Evolutionary conservation across 1,140 invertebrate genomes (phyloP).

Genomic region (Aleiodes sp.): DNA sequence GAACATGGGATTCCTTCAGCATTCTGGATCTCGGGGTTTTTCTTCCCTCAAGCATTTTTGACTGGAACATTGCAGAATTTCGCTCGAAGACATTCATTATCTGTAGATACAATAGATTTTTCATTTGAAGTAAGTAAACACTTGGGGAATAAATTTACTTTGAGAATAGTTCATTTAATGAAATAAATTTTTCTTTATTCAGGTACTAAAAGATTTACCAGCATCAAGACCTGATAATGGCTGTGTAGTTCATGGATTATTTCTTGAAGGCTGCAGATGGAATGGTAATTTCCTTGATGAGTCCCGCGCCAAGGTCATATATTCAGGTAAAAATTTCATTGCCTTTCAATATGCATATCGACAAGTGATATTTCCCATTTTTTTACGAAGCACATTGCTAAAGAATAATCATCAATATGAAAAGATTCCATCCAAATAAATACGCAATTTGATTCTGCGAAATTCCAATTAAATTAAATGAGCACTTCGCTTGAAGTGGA

Average conservation of each 20-base stretch:
- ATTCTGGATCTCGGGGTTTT: slow-evolving; percentile 89
- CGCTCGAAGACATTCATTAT: slow-evolving; percentile 78
- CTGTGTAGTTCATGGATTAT: slow-evolving; percentile 77
- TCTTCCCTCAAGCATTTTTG: slow-evolving; percentile 86
- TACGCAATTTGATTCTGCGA: slow-evolving; percentile 26
- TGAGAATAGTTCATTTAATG: no score
- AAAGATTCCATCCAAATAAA: no score
- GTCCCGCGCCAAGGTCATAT: slow-evolving; percentile 72
- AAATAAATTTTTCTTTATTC: slow-evolving; percentile 6
- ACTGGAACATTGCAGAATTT: slow-evolving; percentile 86
- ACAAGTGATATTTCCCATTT: no score
- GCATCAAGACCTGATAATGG: slow-evolving; percentile 70
- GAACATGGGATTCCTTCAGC: slow-evolving; percentile 74
- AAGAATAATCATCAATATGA: no score
- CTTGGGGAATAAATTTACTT: not conserved
- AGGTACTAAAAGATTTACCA: slow-evolving; percentile 66
- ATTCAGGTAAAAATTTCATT: slow-evolving; percentile 72
- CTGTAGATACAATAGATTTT: slow-evolving; percentile 82
- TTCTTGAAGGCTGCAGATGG: slow-evolving; percentile 79
- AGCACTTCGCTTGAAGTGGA: not conserved
- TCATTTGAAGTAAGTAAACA: slow-evolving; percentile 70
- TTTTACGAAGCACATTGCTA: no score
- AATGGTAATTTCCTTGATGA: slow-evolving; percentile 68
- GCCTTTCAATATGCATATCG: no score
- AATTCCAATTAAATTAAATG: not conserved